phyloP scores from a whole-genome alignment of 1,140 invertebrate species.

The Caerostris darwini region DNA sequence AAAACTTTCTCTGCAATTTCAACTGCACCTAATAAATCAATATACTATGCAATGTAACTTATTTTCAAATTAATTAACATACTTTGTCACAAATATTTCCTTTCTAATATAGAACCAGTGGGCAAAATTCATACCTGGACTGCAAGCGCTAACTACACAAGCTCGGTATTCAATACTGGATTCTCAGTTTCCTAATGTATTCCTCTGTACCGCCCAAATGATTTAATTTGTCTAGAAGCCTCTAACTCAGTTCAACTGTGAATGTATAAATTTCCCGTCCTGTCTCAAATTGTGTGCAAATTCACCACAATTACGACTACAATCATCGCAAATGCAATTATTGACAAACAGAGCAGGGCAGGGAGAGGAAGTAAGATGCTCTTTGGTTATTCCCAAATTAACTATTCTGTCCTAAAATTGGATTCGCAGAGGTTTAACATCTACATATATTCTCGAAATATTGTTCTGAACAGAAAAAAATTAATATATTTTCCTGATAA shows the following conservation, averaged over 20 bases:
- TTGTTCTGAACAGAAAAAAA: no score
- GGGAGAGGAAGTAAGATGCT: neutral
- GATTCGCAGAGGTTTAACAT: no score
- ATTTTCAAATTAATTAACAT: no score
- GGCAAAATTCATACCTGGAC: no score
- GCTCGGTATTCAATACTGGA: neutral
- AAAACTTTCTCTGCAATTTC: no score
- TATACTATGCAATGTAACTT: no score
- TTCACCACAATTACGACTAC: neutral
- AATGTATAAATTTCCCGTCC: neutral
- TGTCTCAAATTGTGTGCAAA: neutral
- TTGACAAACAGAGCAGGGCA: neutral
- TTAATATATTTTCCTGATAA: no score
- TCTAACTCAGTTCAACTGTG: neutral
- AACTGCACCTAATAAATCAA: no score
- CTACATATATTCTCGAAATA: no score
- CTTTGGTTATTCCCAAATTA: neutral
- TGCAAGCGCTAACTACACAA: no score
- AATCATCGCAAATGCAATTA: neutral
- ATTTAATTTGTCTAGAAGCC: neutral
- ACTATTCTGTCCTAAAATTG: neutral
- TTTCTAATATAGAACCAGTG: no score
- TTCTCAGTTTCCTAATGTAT: neutral
- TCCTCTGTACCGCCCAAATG: neutral
- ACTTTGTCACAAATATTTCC: no score